phyloP scores from a whole-genome alignment of 2,797 vertebrate genomes.

The Siniperca obscura region DNA sequence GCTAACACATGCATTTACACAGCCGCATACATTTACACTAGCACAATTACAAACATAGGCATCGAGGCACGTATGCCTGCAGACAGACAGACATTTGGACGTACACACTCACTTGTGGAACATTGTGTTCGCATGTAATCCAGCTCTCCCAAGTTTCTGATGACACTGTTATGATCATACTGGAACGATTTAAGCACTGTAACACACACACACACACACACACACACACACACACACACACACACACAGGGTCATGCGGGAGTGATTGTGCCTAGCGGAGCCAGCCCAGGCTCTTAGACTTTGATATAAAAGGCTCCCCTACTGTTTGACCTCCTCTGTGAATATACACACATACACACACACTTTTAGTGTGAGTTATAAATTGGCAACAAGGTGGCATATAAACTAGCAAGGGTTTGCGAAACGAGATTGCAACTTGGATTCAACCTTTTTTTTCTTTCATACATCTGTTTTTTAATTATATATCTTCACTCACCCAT shows the following conservation, averaged over 20 bases:
- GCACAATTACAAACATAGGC: constrained; percentile 21
- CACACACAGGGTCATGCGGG: constrained; percentile 51
- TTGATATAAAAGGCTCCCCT: constrained; percentile 79
- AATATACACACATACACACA: constrained; percentile 36
- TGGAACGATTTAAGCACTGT: constrained; percentile 62
- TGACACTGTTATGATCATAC: constrained; percentile 71
- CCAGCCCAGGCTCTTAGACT: constrained; percentile 66
- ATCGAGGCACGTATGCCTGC: constrained; percentile 12
- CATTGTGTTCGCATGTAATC: constrained; percentile 37
- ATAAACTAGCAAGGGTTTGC: constrained; percentile 19
- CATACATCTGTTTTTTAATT: neutral
- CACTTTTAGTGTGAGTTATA: constrained; percentile 8
- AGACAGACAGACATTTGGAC: constrained; percentile 43
- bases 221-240: constrained; percentile 36
- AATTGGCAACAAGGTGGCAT: constrained; percentile 34
- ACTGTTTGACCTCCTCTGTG: constrained; percentile 68
- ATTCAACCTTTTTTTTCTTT: neutral
- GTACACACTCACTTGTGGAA: constrained; percentile 37
- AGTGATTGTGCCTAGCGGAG: constrained; percentile 56
- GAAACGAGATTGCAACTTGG: constrained; percentile 14
- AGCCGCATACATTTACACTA: neutral
- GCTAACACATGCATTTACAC: neutral
- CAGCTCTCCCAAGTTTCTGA: constrained; percentile 58
- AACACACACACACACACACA: constrained; percentile 26
- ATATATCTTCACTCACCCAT: neutral